A percentile compares a stretch with the other conserved stretches of the same genome.
Evolutionary conservation across 2,113 vertebrate genomes (phyloP).

Genomic region (Holacanthus passer): DNA sequence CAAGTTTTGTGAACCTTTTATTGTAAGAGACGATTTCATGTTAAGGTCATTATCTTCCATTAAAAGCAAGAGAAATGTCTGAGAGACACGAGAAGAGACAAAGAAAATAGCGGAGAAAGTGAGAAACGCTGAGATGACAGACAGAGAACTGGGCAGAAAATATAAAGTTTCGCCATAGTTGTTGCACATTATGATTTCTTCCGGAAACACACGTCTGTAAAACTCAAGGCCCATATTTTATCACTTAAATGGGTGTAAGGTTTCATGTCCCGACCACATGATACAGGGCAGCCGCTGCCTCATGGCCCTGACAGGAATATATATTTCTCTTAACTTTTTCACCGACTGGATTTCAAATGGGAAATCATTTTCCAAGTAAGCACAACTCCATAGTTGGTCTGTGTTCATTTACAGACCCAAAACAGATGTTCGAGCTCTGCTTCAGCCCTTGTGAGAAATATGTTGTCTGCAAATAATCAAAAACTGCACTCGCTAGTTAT

Average conservation of each 20-base stretch:
- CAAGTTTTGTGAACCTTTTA: background rate
- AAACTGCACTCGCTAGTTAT: constrained; percentile 42
- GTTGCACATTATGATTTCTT: constrained; percentile 61
- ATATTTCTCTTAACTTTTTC: constrained; percentile 67
- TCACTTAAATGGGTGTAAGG: constrained; percentile 62
- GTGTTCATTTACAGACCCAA: constrained; percentile 70
- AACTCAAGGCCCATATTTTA: constrained; percentile 73
- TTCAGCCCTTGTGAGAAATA: constrained; percentile 63
- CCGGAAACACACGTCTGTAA: constrained; percentile 57
- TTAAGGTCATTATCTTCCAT: background rate
- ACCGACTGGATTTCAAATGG: constrained; percentile 71
- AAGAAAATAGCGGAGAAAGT: constrained; percentile 4
- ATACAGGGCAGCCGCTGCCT: constrained; percentile 47
- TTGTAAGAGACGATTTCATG: background rate
- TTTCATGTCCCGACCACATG: constrained; percentile 61
- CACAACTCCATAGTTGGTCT: constrained; percentile 56
- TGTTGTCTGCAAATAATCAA: constrained; percentile 71
- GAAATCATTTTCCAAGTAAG: constrained; percentile 75
- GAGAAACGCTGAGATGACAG: constrained; percentile 26
- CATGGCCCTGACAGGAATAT: constrained; percentile 56
- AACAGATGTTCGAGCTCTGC: constrained; percentile 78
- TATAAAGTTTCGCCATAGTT: constrained; percentile 51
- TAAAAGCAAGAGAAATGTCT: constrained; percentile 15
- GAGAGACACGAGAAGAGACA: background rate
- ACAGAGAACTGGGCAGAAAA: constrained; percentile 14